Evolutionary conservation across 2,113 vertebrate genomes (phyloP), one percentile per base, ranked within the genome.

Genomic region (Piaya cayana): DNA sequence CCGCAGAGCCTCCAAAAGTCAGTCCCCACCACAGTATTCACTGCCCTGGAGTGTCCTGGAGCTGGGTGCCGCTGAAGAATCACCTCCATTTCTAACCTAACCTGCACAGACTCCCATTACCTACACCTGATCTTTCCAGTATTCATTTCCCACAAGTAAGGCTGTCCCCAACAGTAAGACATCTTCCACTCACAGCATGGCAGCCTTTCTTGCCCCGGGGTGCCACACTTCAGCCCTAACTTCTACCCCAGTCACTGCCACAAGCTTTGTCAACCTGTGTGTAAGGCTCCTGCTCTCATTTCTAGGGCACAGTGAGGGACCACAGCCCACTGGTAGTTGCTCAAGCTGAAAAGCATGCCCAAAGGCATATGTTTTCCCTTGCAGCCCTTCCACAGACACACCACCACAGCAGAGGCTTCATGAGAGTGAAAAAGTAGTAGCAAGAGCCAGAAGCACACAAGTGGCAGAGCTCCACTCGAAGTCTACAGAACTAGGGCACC

Each of bases 401-500:
- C 7, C 52, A n/a, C 15, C 15, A 11, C 67, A 55, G 62, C 0
- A 50, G 34, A 43, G 50, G 70, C 62, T 63, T 63, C 0, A 4
- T 45, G 77, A 50, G 30, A 75, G 69, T 7, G 15, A 81, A 70
- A 45, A 42, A 74, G 32, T 6, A 70, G 52, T 5, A 58, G 37
- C 25, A 71, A 87, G 25, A 85, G 43, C 69, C 82, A 18, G 62
- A 88, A 80, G 70, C 42, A 76, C 47, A 49, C 22, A 58, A 52
- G 47, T 47, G 23, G 52, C 58, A 59, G 69, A 82, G 62, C 42
- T 62, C 43, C 32, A 26, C 20, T n/a, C 36, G 37, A 84, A 65
- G 59, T 23, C 45, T 82, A 84, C 25, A 87, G 42, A 91, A 79
- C 53, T 9, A 64, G 37, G 34, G 32, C 56, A 86, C 34, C 43